Evolutionary conservation across 2,797 vertebrate species (phyloP), one percentile per base, ranked within the genome.

Genomic region (Lacerta bilineata): DNA sequence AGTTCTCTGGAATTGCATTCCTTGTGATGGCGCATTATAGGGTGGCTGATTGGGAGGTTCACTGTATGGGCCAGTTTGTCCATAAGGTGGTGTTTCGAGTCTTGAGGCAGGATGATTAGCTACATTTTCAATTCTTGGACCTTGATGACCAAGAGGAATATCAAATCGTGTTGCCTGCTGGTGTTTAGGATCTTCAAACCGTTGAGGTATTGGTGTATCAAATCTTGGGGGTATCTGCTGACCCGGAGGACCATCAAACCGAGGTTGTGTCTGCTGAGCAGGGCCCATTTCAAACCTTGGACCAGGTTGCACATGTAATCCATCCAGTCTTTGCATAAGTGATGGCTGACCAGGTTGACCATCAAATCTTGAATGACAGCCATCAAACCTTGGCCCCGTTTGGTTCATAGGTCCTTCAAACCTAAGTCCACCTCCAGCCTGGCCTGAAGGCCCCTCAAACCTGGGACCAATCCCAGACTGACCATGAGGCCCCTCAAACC

Each of bases 141-240:
- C 97, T 91, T 98, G 98, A 88, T 98, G 98, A 66, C 97, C 97
- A 3, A 97, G 95, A 23, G 97, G 94, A 69, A 98, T 95, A 76
- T 98, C 98, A 72, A 97, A 99, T 86, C 96, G 96, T 76, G 97
- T 95, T 50, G 96, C 96, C 9, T 97, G 97, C 89, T 98, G 97
- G 93, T 97, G 95, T 2, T 95, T 95, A 86, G 97, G 96, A 87
- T 97, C 96, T 89, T 98, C 97, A 94, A 97, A 98, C 92, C 97
- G 96, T 69, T 97, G 97, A 95, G 96, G 96, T 93, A 97, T 94
- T 27, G 96, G 88, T 80, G 97, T 95, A 86, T 99, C 98, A 75
- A 97, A 99, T 92, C 96, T 95, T 80, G 97, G 92, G 20, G 97
- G 97, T 1, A 96, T 96, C 87, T 98, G 97, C 87, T 96, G 96